These are phyloP conservation scores for Reinhardtius hippoglossoides DNA, from an alignment of 2,113 vertebrate genomes.

Conservation along the genomic window DNA sequence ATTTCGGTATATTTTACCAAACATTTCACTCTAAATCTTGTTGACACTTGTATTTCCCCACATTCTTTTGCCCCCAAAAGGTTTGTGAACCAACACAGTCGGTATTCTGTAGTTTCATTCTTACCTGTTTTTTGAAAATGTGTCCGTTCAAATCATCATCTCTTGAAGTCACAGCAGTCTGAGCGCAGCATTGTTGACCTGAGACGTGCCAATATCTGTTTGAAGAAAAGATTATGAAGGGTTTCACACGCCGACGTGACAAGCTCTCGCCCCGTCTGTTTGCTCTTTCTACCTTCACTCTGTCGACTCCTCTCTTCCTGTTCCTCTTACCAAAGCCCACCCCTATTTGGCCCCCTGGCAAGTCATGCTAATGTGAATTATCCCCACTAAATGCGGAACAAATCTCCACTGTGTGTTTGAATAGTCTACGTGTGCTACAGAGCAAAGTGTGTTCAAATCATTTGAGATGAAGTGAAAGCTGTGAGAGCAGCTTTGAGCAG, in stretches of 20 bases:
- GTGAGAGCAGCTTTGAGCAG: slow-evolving; percentile 1
- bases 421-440: not conserved
- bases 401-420: not conserved
- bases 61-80: not conserved
- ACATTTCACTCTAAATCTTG: not conserved
- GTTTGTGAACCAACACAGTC: not conserved
- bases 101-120: not conserved
- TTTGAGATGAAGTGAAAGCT: not conserved
- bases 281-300: slow-evolving; percentile 53
- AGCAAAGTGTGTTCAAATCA: not conserved
- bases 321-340: slow-evolving; percentile 81
- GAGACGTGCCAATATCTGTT: slow-evolving; percentile 21
- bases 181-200: slow-evolving; percentile 58
- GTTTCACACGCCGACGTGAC: slow-evolving; percentile 55
- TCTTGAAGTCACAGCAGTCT: slow-evolving; percentile 32
- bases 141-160: slow-evolving; percentile 63
- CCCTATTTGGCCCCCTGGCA: slow-evolving; percentile 58
- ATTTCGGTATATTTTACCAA: no score
- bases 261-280: slow-evolving; percentile 55
- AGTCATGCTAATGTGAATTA: slow-evolving; percentile 28
- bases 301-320: slow-evolving; percentile 71
- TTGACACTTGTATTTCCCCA: not conserved
- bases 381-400: slow-evolving; percentile 11
- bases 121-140: slow-evolving; percentile 53
- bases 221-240: slow-evolving; percentile 27